phyloP scores from a whole-genome alignment of 2,797 vertebrate genomes.

The Bryconaethiops microstoma region DNA sequence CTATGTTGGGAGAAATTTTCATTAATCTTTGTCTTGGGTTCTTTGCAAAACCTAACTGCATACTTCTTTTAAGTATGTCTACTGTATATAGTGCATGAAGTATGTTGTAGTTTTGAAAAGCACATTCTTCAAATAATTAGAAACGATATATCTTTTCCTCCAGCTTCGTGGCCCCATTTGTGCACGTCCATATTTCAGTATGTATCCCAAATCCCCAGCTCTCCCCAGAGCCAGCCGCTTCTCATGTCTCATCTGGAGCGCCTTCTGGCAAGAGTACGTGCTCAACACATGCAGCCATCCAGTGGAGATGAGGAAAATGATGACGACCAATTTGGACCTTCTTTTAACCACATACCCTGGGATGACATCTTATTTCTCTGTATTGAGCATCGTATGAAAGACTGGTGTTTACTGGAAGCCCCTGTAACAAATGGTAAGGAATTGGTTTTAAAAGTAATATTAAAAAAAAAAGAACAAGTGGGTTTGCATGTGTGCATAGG shows the following conservation, averaged over 20 bases:
- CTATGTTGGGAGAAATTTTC: neutral
- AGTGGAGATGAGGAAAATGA: constrained; percentile 47
- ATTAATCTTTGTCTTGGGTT: neutral
- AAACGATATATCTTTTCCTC: neutral
- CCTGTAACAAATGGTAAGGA: constrained; percentile 79
- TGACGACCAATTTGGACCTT: constrained; percentile 56
- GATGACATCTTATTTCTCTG: constrained; percentile 85
- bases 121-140: neutral
- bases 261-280: constrained; percentile 79
- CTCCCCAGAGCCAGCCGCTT: constrained; percentile 78
- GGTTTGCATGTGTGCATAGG: neutral
- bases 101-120: neutral
- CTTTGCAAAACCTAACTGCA: neutral
- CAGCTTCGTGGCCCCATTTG: constrained; percentile 86
- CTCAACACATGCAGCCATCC: constrained; percentile 52
- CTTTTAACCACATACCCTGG: constrained; percentile 86
- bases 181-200: constrained; percentile 83
- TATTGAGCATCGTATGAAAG: constrained; percentile 91
- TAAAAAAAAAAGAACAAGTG: neutral
- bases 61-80: neutral
- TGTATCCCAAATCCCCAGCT: constrained; percentile 81
- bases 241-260: constrained; percentile 88
- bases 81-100: neutral
- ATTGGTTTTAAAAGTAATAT: neutral
- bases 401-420: constrained; percentile 81